Percentiles rank a stretch among this genome's conserved stretches.
Evolutionary conservation across 2,797 vertebrate species (phyloP).

Genomic region (Anniella stebbinsi): DNA sequence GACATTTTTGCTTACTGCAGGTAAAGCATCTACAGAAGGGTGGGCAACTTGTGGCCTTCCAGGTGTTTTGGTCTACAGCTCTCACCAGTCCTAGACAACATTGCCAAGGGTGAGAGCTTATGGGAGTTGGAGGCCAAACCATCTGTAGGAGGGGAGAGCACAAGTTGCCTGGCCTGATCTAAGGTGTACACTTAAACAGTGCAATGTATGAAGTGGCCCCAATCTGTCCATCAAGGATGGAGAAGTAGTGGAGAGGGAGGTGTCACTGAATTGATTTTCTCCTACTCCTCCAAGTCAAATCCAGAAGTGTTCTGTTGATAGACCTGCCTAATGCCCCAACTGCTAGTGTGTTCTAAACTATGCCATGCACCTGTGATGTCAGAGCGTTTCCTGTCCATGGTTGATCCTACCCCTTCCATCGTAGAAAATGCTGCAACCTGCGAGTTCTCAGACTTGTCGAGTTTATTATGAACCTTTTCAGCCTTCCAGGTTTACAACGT

Average conservation of each 20-base stretch:
- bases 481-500: conserved; percentile 11
- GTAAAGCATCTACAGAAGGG: neutral
- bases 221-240: neutral
- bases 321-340: neutral
- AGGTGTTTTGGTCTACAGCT: no score
- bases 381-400: neutral
- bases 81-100: no score
- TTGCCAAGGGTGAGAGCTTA: no score
- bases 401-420: neutral
- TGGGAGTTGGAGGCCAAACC: neutral
- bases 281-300: neutral
- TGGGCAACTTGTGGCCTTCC: no score
- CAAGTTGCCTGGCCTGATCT: neutral
- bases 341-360: neutral
- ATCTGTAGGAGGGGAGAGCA: no score
- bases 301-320: neutral
- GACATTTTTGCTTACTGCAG: neutral
- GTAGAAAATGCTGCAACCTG: neutral
- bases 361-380: neutral
- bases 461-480: neutral
- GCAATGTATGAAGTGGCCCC: neutral
- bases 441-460: neutral
- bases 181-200: neutral
- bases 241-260: neutral
- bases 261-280: neutral